Conservation (phyloP, 2,113 vertebrate species). For the Oryzias woworae region DNA sequence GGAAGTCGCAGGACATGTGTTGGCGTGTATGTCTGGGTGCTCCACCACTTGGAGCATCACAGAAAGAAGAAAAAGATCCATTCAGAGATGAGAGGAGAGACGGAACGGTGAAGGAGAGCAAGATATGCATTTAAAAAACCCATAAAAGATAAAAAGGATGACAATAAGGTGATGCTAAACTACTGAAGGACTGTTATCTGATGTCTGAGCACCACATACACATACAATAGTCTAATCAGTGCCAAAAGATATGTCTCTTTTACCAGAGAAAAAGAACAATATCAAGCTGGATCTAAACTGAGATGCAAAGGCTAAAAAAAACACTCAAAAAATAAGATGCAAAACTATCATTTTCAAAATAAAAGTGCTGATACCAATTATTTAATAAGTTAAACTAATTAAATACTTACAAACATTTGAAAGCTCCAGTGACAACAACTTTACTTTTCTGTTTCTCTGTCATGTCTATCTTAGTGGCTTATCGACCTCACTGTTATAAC, state of each 20-base stretch:
- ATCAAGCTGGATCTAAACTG: no score
- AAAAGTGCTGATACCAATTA: no score
- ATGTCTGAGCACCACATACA: slow-evolving; percentile 16
- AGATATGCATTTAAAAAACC: slow-evolving; percentile 42
- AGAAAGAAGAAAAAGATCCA: slow-evolving; percentile 4
- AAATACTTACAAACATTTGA: no score
- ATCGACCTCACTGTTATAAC: no score
- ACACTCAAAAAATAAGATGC: no score
- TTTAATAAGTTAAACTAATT: no score
- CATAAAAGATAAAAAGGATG: slow-evolving; percentile 36
- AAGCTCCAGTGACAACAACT: no score
- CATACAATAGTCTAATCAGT: slow-evolving; percentile 33
- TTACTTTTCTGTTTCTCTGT: no score
- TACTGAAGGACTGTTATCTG: slow-evolving; percentile 18
- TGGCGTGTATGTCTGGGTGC: slow-evolving; percentile 34
- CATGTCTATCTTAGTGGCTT: no score
- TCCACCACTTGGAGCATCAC: slow-evolving; percentile 9
- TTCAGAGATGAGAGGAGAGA: slow-evolving; percentile 30
- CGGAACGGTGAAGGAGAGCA: slow-evolving; percentile 32
- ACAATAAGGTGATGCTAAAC: slow-evolving; percentile 28
- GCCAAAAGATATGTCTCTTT: slow-evolving; percentile 7
- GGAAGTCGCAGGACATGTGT: slow-evolving; percentile 31
- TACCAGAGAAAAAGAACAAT: background rate
- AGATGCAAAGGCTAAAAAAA: no score
- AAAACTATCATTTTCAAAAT: no score